Base-by-base conservation (phyloP, 2,797 vertebrate genomes). In the Eulemur albifrons region DNA sequence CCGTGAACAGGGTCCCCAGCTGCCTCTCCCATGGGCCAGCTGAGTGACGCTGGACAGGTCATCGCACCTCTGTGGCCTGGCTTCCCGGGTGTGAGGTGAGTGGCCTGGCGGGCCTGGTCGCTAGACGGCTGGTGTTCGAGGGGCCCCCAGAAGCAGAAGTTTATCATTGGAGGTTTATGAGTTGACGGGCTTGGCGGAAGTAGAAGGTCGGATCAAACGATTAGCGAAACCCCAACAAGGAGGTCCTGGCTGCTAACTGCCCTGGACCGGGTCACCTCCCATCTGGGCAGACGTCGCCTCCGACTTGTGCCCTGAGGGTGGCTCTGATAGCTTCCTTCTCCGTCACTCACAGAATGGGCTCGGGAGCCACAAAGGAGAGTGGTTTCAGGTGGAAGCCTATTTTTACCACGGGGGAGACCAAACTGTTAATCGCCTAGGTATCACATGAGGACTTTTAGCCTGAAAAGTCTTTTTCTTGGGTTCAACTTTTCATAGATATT, bases 401-500 rank as follows among this genome's bases (percentile, higher is more conserved):
- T 96, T 96, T 90, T 73, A 63, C 81, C 5, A 1, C 5, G n/a
- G 76, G 1, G 7, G 89, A 87, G 86, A 69, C 54, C 84, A 52
- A 45, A 40, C 69, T 83, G 45, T 90, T 92, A 67, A 85, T 96
- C 81, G 72, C 92, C 50, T 48, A 40, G 52, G 83, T 97, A 79
- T 88, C 92, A 17, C 90, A 67, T 0, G 76, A 82, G 84, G 72
- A 82, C 57, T 94, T 72, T 80, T 72, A 89, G 89, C 67, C n/a
- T 48, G 76, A 30, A 69, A 83, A 86, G 43, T 80, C 67, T 90
- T 91, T 75, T 72, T 48, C 43, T 73, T 35, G 67, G 43, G 35
- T 81, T 87, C 81, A 79, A 80, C 82, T 92, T 94, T 94, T 32
- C 40, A 3, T 40, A 80, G 94, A 87, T 96, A 81, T 93, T 94